These are phyloP conservation scores for Cantharis flavilabris DNA, from an alignment of 2,888 invertebrate genomes.

Conservation along the genomic window DNA sequence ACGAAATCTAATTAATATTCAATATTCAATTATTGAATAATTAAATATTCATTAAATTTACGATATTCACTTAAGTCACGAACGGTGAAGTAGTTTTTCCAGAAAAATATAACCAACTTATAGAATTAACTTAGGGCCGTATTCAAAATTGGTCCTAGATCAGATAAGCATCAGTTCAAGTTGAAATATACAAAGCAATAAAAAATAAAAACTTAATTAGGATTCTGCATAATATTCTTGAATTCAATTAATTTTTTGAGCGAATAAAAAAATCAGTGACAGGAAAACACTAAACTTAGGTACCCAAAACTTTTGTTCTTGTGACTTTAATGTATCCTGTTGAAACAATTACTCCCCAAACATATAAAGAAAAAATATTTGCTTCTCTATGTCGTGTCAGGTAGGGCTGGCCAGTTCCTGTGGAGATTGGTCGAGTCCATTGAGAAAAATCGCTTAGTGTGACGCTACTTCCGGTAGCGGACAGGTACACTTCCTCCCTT, in stretches of 20 bases:
- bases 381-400: slow-evolving; percentile 40
- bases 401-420: slow-evolving; percentile 49
- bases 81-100: no score
- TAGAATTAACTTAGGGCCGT: no score
- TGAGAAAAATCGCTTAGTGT: slow-evolving; percentile 52
- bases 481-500: slow-evolving; percentile 44
- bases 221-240: neutral
- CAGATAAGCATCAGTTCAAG: no score
- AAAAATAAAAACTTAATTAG: no score
- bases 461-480: slow-evolving; percentile 49
- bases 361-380: slow-evolving; percentile 45
- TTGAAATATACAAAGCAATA: no score
- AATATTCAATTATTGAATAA: no score
- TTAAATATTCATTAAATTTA: no score
- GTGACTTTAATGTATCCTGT: neutral
- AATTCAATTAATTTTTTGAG: neutral
- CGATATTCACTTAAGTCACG: no score
- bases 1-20: no score
- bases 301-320: neutral
- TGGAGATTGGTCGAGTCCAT: slow-evolving; percentile 51
- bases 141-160: no score
- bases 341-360: slow-evolving; percentile 33
- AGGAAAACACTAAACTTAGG: neutral
- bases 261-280: neutral
- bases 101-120: no score